Conservation (phyloP, 2,888 invertebrate species). For the Zootermopsis nevadensis region DNA sequence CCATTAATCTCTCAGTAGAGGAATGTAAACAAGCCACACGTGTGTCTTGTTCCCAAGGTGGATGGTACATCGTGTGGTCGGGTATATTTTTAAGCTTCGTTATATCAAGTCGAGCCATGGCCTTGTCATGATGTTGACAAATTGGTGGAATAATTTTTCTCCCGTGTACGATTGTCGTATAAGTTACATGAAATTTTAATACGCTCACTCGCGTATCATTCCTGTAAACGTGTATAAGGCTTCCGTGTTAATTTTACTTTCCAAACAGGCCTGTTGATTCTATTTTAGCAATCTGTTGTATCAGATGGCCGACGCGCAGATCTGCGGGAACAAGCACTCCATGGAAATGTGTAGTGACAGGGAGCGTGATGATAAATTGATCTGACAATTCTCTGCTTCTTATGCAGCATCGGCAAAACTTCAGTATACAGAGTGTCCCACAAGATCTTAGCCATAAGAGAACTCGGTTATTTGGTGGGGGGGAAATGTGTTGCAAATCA, state of each 20-base stretch:
- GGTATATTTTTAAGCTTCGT: not conserved
- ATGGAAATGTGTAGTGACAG: not conserved
- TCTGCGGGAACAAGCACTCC: not conserved
- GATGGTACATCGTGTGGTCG: not conserved
- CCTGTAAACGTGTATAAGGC: not conserved
- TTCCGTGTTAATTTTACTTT: conserved; percentile 12
- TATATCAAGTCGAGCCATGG: not conserved
- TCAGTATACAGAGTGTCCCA: too few species aligned
- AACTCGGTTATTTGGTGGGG: too few species aligned
- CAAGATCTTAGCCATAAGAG: too few species aligned
- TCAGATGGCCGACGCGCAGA: not conserved
- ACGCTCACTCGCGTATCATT: not conserved
- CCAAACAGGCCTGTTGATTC: not conserved
- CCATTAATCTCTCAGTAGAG: not conserved
- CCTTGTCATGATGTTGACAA: conserved; percentile 16
- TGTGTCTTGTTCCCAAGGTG: not conserved
- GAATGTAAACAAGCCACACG: not conserved
- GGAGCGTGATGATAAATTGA: not conserved
- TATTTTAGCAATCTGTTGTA: not conserved
- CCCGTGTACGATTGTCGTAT: not conserved
- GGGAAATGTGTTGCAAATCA: too few species aligned
- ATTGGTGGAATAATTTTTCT: not conserved
- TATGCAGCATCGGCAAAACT: too few species aligned
- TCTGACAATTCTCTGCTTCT: too few species aligned
- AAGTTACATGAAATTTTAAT: conserved; percentile 4